Base-by-base conservation (phyloP, 1,140 invertebrate genomes). In the Nasonia giraulti region DNA sequence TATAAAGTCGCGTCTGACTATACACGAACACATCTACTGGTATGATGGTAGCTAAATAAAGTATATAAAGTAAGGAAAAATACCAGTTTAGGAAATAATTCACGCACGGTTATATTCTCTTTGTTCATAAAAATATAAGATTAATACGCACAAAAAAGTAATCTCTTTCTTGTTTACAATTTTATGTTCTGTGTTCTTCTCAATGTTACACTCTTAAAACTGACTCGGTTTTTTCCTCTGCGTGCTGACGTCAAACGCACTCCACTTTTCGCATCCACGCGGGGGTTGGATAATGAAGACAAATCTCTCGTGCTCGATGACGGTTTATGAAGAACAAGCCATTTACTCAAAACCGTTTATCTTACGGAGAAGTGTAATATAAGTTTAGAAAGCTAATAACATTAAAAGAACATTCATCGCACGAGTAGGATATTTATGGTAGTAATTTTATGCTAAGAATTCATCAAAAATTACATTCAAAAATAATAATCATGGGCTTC, bases 241-340 rank as follows among this genome's bases (percentile, higher is more conserved):
- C 69, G 82, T 82, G 83, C 82, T 84, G 75, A 82, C 80, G 75
- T 78, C 82, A 85, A 86, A 78, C 85, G 83, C 81, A 87, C 78
- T 86, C 37, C 84, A 86, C 79, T 86, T 87, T 86, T 80, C 85
- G 81, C 27, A 83, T 55, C 23, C 82, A 37, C 44, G 8, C 62
- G 69, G 50, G 62, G 40, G n/a, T 44, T 74, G n/a, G 55, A 55
- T 80, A 84, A 80, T 73, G 77, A 80, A 86, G 85, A 83, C 69
- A 80, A 86, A 83, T 83, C 33, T 79, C 50, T 37, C 17, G 7
- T 44, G 5, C 66, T 78, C 82, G 20, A 83, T 76, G 82, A 83
- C 74, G 69, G 23, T 76, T 83, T 55, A n/a, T 77, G 74, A 86
- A 66, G 66, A 80, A 86, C 77, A 50, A 83, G 81, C 71, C 50